Evolutionary conservation across 1,140 invertebrate species (phyloP), one percentile per base, ranked within the genome.

Genomic region (Trachymyrmex septentrionalis): DNA sequence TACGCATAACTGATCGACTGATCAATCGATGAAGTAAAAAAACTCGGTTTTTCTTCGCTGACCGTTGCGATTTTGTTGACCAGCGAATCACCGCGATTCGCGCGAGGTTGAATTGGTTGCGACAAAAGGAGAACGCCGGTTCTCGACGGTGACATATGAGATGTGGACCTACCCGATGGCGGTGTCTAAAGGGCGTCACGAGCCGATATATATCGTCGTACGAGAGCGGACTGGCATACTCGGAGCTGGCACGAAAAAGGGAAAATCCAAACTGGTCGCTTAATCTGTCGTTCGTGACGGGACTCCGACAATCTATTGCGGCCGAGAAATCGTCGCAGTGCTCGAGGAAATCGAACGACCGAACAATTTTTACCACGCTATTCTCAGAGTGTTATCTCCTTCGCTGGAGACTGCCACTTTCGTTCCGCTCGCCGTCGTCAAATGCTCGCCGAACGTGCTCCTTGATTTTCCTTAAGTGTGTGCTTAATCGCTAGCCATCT

Each of bases 271-370:
- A 82, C 85, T 77, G 44, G 85, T 86, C 84, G 55, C 61, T 73
- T 86, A 86, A 88, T 82, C 72, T 87, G 85, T 86, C 76, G 76
- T 75, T 86, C 73, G 86, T 87, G 86, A 87, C 82, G 24, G 24
- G 86, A 72, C 57, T 82, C 14, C 10, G 57, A 55, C 72, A 71
- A 44, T 80, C 27, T 34, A 71, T 57, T 55, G 63, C 61, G 72
- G 30, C 50, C 71, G 84, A 78, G 86, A 87, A 86, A 86, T 82
- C 59, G 76, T 3, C 59, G 86, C n/a, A n/a, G n/a, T 27, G 57
- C 67, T 82, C 66, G 85, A 86, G 77, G 44, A 76, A 69, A 86
- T 80, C 76, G 76, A 86, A 63, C 75, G 50, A 24, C 27, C 2
- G 67, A 16, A 38, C 16, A 48, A 66, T 80, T 67, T 80, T 69